Base-by-base conservation (phyloP, 2,113 vertebrate genomes). In the Gasterosteus aculeatus region DNA sequence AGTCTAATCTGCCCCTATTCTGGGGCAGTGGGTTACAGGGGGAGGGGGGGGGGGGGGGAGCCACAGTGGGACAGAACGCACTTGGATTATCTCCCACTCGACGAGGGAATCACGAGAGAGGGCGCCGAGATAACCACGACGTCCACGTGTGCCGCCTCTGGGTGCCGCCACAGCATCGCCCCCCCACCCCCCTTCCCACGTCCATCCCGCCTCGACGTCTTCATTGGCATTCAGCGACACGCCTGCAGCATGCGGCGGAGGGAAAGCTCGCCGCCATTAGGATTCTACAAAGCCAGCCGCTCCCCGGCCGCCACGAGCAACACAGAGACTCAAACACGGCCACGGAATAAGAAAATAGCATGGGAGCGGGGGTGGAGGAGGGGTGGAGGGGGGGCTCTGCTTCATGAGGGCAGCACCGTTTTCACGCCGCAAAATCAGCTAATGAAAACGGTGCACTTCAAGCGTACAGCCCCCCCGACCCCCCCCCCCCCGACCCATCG, bases 151-250 rank as follows among this genome's bases (percentile, higher is more conserved):
- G 22, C 22, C 22, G 22, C 22, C 22, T 26, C 22, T 26, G 22
- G 22, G 22, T 26, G 22, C 22, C 22, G 22, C 22, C 22, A 26
- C 22, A 26, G 22, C 22, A 26, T 26, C n/a, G n/a, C 33, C 33
- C 68, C 12, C 57, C 80, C 7, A 67, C 49, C 81, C 57, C 74
- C 70, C 71, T 56, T 41, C 72, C 79, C 72, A 54, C 78, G 80
- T 80, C 65, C 85, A 81, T 66, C 69, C 80, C 12, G 60, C 69
- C 67, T 83, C 62, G 85, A 91, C 51, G 83, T 91, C 90, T 92
- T 92, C 88, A 91, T 92, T 89, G 90, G 87, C 87, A 91, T 93
- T 89, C 92, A 86, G 89, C 53, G 57, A 65, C 91, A 91, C 60
- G 85, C 78, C 78, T 63, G 72, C 83, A 85, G 87, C 81, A 42